Base-by-base conservation (phyloP, 37 sponge, comb jelly and placozoan genomes). In the Amphimedon queenslandica region DNA sequence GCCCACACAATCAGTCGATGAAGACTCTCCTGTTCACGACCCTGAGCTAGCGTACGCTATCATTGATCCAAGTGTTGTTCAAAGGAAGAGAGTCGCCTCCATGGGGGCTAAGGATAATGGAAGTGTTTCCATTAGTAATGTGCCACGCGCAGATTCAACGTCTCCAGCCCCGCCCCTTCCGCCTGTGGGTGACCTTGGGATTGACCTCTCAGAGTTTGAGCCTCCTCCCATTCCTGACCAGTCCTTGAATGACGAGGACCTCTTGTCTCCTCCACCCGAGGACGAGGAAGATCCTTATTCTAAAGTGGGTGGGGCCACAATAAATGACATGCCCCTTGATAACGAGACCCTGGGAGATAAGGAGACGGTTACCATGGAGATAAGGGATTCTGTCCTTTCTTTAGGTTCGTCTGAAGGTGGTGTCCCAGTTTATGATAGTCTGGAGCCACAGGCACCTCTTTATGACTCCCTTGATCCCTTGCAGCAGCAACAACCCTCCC, bases 21-120 rank as follows among this genome's bases (percentile, higher is more conserved):
- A 32, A n/a, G 28, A 33, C 29, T 1, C 57, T 41, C 64, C 61
- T 35, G 80, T 73, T 56, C 80, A 89, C 40, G n/a, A n/a, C n/a
- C n/a, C n/a, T n/a, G n/a, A n/a, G n/a, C 63, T 63, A 38, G 90
- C 80, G 0, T 89, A 89, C 66, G 90, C 90, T 23, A 63, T 83
- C 0, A 71, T 89, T 11, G 80, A 80, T 21, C 55, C 76, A 20
- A 75, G 76, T 28, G 34, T 80, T 18, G 78, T 70, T 66, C 58
- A 69, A 70, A 81, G 88, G 66, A 81, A 81, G 55, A 42, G 80
- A 72, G 84, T 80, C 28, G 64, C 78, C 75, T 83, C 84, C 4
- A 69, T 60, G 18, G 23, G 63, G 2, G 55, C 53, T 4, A 65
- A 64, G 67, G 64, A 73, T 33, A 36, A 72, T 8, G 34, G 37